Base-by-base conservation (phyloP, 2,113 vertebrate genomes). In the Pogona vitticeps region DNA sequence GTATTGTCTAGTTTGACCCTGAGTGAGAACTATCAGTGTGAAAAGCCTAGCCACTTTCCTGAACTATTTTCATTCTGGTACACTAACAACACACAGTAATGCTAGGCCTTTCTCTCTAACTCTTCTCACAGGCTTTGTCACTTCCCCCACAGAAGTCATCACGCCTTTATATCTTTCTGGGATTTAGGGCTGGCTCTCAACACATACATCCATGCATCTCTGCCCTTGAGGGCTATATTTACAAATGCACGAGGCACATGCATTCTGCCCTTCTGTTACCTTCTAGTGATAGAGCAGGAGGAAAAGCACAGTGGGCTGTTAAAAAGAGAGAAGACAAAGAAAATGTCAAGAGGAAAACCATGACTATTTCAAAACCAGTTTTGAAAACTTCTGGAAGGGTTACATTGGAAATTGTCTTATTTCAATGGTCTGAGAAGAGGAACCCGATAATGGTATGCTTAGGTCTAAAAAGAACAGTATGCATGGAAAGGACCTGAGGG, bases 281-380 rank as follows among this genome's bases (percentile, higher is more conserved):
- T 88, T 88, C 76, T 76, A 84, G 89, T 84, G 87, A 93, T 92
- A 86, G 91, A 95, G 84, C 92, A 91, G 94, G 92, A 95, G 94
- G 93, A 61, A 76, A 94, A 76, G 94, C 91, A 13, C 91, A 92
- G 92, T 85, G 94, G 94, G 94, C 94, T 92, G 91, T 95, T 94
- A 95, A 94, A 96, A 93, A 95, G 46, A 52, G 46, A 52, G 46
- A 52, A 52, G 46, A 52, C 46, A 52, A 52, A 52, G 94, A 94
- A 96, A 96, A 96, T 89, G 92, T 88, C 93, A 93, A 95, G 94
- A 94, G 93, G 94, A 94, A 96, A 97, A 95, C 94, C 91, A n/a
- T 95, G 95, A 96, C 95, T 96, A 90, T 78, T 95, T 96, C 94
- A 88, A 87, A 91, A 95, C 87, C 86, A 14, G 90, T 81, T 96